These are phyloP conservation scores for Falcunculus frontatus DNA, from an alignment of 2,113 vertebrate genomes.

Conservation along the genomic window DNA sequence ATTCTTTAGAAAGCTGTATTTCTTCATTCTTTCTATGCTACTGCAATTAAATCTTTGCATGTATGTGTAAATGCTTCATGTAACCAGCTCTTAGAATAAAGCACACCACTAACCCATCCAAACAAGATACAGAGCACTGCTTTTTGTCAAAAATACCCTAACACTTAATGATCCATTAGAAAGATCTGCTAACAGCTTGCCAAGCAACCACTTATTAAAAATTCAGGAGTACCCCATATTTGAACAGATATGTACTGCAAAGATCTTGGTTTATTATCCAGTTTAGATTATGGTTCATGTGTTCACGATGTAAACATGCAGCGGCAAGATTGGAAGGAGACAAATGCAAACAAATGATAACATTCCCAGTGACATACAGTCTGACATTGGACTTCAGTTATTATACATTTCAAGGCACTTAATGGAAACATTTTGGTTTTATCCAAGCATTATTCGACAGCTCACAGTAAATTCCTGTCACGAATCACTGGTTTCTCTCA, in stretches of 20 bases:
- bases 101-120: background rate
- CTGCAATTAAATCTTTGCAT: background rate
- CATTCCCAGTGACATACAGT: background rate
- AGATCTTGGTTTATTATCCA: background rate
- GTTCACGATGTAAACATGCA: background rate
- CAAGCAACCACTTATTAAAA: background rate
- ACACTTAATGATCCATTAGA: background rate
- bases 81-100: background rate
- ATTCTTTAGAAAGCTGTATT: background rate
- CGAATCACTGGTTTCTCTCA: background rate
- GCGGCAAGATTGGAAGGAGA: background rate
- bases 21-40: background rate
- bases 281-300: background rate
- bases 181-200: background rate
- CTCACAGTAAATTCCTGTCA: background rate
- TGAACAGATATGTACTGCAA: background rate
- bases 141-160: background rate
- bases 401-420: background rate
- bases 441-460: background rate
- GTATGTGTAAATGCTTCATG: background rate
- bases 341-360: background rate
- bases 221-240: background rate
- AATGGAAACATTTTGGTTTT: background rate
- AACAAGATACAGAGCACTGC: rapidly evolving
- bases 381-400: background rate